Percentiles rank a stretch among this genome's conserved stretches.
These are phyloP conservation scores for Busseola fusca DNA, from an alignment of 2,888 invertebrate species.

Conservation along the genomic window DNA sequence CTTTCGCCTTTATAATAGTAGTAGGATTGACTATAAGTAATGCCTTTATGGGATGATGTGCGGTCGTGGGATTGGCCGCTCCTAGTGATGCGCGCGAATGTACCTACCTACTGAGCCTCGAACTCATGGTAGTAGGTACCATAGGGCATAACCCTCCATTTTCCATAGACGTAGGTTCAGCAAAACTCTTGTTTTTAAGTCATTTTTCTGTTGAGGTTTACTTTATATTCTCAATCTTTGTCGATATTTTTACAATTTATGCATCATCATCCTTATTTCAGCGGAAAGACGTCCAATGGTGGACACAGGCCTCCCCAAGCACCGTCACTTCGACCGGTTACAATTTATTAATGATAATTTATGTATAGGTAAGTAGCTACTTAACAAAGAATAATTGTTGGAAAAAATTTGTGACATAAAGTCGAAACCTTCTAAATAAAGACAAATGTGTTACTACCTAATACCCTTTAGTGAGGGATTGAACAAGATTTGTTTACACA, in stretches of 20 bases:
- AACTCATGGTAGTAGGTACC: not conserved
- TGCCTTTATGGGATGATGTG: not conserved
- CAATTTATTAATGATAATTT: too few relatives aligned
- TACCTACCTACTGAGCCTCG: too few relatives aligned
- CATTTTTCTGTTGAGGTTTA: not conserved
- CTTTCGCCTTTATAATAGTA: too few relatives aligned
- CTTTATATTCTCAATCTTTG: not conserved
- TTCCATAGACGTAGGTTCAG: not conserved
- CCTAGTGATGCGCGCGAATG: not conserved
- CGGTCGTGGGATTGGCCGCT: not conserved
- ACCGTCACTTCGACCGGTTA: too few relatives aligned
- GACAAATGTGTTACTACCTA: too few relatives aligned
- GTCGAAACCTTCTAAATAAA: too few relatives aligned
- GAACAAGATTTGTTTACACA: not conserved
- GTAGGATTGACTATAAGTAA: too few relatives aligned
- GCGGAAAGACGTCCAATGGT: not conserved
- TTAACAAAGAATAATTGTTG: too few relatives aligned
- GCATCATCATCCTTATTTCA: not conserved
- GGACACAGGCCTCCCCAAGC: not conserved
- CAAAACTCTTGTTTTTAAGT: not conserved
- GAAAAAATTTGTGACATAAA: too few relatives aligned
- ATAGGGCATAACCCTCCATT: not conserved
- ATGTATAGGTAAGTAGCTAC: too few relatives aligned
- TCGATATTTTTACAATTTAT: not conserved
- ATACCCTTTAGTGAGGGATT: too few relatives aligned